Evolutionary conservation across 2,797 vertebrate genomes (phyloP).

Genomic region (Neomorphus geoffroyi): DNA sequence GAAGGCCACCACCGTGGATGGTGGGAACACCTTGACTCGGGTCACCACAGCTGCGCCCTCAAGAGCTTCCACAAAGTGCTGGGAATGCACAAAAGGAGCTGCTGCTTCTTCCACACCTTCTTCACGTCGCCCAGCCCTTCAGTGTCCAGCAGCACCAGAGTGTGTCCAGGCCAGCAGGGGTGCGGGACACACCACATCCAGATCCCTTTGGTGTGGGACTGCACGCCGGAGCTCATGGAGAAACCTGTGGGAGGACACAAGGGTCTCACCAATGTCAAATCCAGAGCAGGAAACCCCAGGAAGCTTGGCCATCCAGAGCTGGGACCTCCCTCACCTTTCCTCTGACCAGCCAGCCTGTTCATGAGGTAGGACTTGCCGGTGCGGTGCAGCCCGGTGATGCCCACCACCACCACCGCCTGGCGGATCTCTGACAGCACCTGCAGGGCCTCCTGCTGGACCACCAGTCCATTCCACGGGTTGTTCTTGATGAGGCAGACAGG

Average conservation of each 20-base stretch:
- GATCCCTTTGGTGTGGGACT: constrained; percentile 15
- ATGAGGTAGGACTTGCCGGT: constrained; percentile 68
- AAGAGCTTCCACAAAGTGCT: too few species aligned
- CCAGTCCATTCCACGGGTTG: neutral
- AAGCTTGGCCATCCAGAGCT: too few species aligned
- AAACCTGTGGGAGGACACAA: constrained; percentile 57
- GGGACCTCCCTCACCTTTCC: neutral
- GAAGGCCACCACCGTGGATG: too few species aligned
- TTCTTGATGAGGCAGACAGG: neutral
- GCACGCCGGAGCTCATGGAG: constrained; percentile 62
- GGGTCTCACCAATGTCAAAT: neutral
- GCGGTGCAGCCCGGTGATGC: constrained; percentile 50
- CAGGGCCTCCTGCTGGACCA: neutral
- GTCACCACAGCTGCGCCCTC: too few species aligned
- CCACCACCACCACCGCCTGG: constrained; percentile 64
- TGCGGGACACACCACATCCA: constrained; percentile 65
- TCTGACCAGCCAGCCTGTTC: constrained; percentile 52
- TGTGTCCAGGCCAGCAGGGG: neutral
- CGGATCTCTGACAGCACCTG: neutral
- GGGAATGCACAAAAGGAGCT: neutral
- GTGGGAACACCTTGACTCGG: neutral
- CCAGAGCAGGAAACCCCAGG: neutral
- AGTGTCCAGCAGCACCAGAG: constrained; percentile 71
- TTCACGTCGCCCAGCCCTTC: constrained; percentile 73
- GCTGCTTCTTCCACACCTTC: constrained; percentile 48